Base-by-base conservation (phyloP, 2,797 vertebrate species). In the Propithecus perrieri region DNA sequence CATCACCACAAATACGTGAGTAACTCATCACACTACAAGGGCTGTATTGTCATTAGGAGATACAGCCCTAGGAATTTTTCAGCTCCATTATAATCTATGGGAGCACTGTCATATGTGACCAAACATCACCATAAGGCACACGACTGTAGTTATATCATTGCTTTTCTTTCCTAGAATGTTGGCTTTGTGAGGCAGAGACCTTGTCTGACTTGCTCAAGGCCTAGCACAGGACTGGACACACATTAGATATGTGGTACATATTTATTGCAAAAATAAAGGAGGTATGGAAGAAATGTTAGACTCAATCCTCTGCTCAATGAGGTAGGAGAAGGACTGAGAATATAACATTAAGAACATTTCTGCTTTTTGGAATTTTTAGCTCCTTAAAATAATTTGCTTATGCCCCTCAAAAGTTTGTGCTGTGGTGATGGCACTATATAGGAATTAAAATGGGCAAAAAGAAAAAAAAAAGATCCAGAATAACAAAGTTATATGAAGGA, bases 381-480 rank as follows among this genome's bases (percentile, higher is more conserved):
- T 75, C 38, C 35, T 93, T 65, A 69, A 78, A 88, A 74, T 89
- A 57, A 90, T 71, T 96, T 81, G 46, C 67, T 71, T 72, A 53
- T 50, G 9, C 2, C 71, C 24, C 43, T 72, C 69, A 83, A 76
- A 90, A 87, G 46, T 81, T 94, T 48, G 67, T 89, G 76, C 67
- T 75, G 20, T 83, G 30, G 33, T 57, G 80, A 57, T 92, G 55
- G 28, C 48, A n/a, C 20, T 43, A 4, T 80, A 38, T 53, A 43
- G 38, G 86, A 76, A 72, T 94, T 41, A 89, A 89, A 93, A 87
- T 14, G 86, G 71, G 48, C 8, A 15, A 67, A 75, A 24, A 28
- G 78, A 35, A 10, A 61, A 63, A 63, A 63, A 65, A n/a, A 61
- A 67, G 3, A 28, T 14, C 43, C 38, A 4, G 2, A 11, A 28